Percentiles rank a stretch among this genome's conserved stretches.
Conservation (phyloP, 2,113 vertebrate genomes). For the Neopipo cinnamomea region DNA sequence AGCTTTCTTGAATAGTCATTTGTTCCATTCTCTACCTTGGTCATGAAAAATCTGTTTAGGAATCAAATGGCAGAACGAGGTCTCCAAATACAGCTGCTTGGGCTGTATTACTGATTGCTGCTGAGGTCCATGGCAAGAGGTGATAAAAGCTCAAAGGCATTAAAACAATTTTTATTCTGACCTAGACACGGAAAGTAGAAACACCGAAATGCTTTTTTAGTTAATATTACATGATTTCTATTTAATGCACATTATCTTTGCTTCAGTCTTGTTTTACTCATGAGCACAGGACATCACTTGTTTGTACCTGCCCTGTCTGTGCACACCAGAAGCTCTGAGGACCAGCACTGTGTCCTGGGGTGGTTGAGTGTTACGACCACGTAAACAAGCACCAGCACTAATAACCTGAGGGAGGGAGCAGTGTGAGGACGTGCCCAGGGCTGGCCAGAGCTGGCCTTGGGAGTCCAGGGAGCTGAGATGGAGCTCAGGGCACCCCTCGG, state of each 20-base stretch:
- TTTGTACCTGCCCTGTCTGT: neutral
- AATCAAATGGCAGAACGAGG: constrained; percentile 12
- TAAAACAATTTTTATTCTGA: neutral
- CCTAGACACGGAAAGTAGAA: neutral
- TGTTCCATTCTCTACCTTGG: neutral
- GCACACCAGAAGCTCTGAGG: neutral
- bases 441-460: too few species aligned
- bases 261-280: neutral
- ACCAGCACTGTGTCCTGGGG: neutral
- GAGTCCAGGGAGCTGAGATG: too few species aligned
- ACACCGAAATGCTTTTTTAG: neutral
- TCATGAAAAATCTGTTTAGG: constrained; percentile 6
- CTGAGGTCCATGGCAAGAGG: neutral
- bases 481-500: too few species aligned
- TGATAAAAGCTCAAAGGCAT: neutral
- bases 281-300: neutral
- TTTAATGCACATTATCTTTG: neutral
- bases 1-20: neutral
- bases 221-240: neutral
- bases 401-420: too few species aligned
- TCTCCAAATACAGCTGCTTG: neutral
- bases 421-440: too few species aligned
- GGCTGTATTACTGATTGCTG: neutral
- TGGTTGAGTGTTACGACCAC: too few species aligned
- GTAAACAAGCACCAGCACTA: too few species aligned